Conservation (phyloP, 2,797 vertebrate species). For the Bradypus variegatus region DNA sequence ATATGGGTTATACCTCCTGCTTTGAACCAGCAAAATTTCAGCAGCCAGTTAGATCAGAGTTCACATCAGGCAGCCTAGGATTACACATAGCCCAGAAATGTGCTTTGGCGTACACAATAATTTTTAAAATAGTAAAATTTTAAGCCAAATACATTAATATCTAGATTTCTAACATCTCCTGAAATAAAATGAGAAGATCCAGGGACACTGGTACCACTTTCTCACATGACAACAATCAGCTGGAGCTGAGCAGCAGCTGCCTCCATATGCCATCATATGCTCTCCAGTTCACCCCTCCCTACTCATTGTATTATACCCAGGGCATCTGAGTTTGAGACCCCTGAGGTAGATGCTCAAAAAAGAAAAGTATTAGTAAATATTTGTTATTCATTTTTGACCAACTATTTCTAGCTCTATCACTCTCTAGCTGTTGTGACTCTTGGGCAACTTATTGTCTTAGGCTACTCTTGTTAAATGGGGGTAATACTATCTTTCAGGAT, state of each 20-base stretch:
- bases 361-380: neutral
- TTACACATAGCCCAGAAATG: neutral
- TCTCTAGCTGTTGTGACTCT: neutral
- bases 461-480: neutral
- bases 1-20: neutral
- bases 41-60: neutral
- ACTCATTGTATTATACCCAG: neutral
- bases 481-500: neutral
- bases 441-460: neutral
- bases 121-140: constrained; percentile 14
- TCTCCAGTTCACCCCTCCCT: neutral
- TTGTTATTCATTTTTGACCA: neutral
- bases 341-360: neutral
- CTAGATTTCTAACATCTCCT: neutral
- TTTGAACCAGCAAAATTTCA: constrained; percentile 27
- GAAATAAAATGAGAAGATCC: neutral
- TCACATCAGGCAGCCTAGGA: neutral
- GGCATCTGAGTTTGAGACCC: neutral
- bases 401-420: neutral
- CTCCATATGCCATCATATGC: neutral
- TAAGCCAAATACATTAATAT: constrained; percentile 7
- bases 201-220: neutral
- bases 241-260: neutral
- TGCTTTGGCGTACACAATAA: neutral
- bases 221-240: neutral